Conservation (phyloP, 2,797 vertebrate species). For the Enteromius paludinosus region DNA sequence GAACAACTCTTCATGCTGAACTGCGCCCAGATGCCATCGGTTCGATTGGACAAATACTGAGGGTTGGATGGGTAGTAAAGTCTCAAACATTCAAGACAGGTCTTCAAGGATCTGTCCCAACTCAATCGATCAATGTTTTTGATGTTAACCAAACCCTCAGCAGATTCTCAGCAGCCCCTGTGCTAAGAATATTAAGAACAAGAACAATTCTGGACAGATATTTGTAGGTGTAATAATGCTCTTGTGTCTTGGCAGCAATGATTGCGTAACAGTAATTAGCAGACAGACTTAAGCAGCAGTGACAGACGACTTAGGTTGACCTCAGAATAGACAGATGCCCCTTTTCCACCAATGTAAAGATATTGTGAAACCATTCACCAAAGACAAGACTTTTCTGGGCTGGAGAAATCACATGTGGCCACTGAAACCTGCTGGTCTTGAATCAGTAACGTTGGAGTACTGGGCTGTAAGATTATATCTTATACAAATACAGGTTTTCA, state of each 20-base stretch:
- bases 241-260: conserved; percentile 12
- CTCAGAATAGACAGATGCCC: neutral
- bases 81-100: conserved; percentile 9
- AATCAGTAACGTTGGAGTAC: neutral
- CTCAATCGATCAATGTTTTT: conserved; percentile 21
- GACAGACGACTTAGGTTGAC: neutral
- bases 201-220: conserved; percentile 7
- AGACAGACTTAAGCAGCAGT: conserved; percentile 32
- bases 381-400: neutral
- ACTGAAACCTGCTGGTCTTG: neutral
- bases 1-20: conserved; percentile 36
- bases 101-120: neutral
- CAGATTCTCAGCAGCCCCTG: neutral
- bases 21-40: conserved; percentile 28
- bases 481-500: neutral
- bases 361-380: neutral
- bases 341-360: neutral
- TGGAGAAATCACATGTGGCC: neutral
- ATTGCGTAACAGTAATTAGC: conserved; percentile 39
- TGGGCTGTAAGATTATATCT: neutral
- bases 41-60: conserved; percentile 41
- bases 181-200: conserved; percentile 12
- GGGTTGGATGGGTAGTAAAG: conserved; percentile 11
- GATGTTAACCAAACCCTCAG: conserved; percentile 19
- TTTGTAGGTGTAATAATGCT: conserved; percentile 10